These are phyloP conservation scores for Pheosia tremula DNA, from an alignment of 2,888 invertebrate genomes.

Conservation along the genomic window DNA sequence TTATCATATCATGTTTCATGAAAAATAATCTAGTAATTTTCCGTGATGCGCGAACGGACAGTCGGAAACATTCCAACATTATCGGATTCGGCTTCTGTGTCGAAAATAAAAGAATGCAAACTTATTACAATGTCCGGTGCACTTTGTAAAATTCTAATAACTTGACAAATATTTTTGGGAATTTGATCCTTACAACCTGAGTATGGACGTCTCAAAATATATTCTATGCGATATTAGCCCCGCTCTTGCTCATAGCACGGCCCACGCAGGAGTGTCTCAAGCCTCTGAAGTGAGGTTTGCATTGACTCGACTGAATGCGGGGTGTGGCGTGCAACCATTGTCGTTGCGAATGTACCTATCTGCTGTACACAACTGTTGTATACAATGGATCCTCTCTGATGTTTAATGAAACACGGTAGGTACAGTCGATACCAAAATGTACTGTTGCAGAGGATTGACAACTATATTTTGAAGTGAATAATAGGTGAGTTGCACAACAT, in stretches of 20 bases:
- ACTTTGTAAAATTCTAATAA: too few relatives aligned
- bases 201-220: neutral
- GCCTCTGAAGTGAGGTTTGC: constrained; percentile 1
- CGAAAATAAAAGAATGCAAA: too few relatives aligned
- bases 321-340: constrained; percentile 4
- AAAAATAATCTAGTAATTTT: too few relatives aligned
- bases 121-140: too few relatives aligned
- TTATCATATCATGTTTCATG: too few relatives aligned
- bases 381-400: constrained; percentile 1
- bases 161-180: too few relatives aligned
- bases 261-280: neutral
- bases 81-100: too few relatives aligned
- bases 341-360: constrained; percentile 1
- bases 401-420: constrained; percentile 1
- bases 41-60: too few relatives aligned
- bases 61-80: too few relatives aligned
- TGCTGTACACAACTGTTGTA: neutral
- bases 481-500: too few relatives aligned
- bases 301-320: constrained; percentile 2
- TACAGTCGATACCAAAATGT: neutral
- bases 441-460: neutral
- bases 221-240: neutral
- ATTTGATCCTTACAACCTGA: too few relatives aligned
- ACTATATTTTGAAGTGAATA: neutral
- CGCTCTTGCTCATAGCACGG: neutral